Conservation (phyloP, 2,113 vertebrate genomes). For the Sardina pilchardus region DNA sequence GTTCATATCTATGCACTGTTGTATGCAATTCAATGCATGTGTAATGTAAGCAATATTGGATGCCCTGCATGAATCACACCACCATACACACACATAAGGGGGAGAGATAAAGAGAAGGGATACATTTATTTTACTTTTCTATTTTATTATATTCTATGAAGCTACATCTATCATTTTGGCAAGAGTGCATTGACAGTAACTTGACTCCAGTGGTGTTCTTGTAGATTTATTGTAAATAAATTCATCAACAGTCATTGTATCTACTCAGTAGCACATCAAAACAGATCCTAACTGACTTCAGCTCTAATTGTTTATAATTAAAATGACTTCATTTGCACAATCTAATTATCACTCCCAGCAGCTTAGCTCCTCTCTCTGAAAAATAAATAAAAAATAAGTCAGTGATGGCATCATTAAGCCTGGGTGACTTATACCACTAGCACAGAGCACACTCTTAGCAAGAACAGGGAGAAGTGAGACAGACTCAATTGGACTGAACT, state of each 20-base stretch:
- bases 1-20: background rate
- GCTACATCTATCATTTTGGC: background rate
- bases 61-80: background rate
- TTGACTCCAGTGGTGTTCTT: background rate
- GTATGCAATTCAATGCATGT: background rate
- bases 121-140: background rate
- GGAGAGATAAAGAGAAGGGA: background rate
- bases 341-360: background rate
- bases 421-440: background rate
- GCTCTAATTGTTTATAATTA: background rate
- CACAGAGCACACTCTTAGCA: background rate
- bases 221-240: background rate
- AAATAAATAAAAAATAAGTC: background rate
- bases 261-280: background rate
- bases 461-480: background rate
- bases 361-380: background rate
- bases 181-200: background rate
- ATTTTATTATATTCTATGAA: background rate
- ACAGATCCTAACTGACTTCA: background rate
- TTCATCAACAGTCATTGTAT: background rate
- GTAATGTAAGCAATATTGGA: background rate
- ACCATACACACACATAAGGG: background rate
- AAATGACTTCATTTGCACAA: constrained; percentile 2
- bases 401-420: background rate
- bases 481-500: background rate